Percentiles rank a stretch among this genome's conserved stretches.
phyloP scores from a whole-genome alignment of 2,113 vertebrate species.

The Onychostoma macrolepis region DNA sequence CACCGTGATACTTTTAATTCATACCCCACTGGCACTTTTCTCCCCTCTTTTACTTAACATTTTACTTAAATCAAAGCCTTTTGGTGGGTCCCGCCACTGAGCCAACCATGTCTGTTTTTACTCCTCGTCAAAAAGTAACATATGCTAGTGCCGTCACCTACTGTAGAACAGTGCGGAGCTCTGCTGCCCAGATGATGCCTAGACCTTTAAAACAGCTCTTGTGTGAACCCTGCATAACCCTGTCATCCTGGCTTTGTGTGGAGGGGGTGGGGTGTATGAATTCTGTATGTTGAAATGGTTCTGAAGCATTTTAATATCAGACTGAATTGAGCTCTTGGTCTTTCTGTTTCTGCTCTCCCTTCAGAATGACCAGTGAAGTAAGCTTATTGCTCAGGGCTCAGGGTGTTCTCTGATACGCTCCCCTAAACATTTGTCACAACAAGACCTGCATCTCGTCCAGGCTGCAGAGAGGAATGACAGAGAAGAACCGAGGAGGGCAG shows the following conservation, averaged over 20 bases:
- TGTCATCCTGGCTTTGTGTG: slow-evolving; percentile 39
- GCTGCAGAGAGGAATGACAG: neutral
- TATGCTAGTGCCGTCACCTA: neutral
- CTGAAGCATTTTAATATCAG: slow-evolving; percentile 16
- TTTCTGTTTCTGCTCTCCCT: slow-evolving; percentile 7
- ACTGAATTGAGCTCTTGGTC: neutral
- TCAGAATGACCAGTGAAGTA: neutral
- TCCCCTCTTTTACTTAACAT: neutral
- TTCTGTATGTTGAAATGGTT: slow-evolving; percentile 14
- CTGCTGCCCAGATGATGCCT: neutral
- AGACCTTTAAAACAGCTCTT: slow-evolving; percentile 11
- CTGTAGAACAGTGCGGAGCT: neutral
- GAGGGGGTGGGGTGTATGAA: slow-evolving; percentile 2
- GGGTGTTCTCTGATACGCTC: slow-evolving; percentile 12
- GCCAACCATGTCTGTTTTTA: neutral
- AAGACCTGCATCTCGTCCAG: slow-evolving; percentile 1
- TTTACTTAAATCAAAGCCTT: neutral
- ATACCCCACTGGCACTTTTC: neutral
- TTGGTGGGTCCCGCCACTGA: neutral
- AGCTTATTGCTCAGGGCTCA: neutral
- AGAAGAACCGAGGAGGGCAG: neutral
- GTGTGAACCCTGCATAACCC: slow-evolving; percentile 46
- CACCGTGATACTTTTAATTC: neutral
- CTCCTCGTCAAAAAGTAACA: neutral
- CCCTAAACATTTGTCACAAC: slow-evolving; percentile 14